Evolutionary conservation across 2,797 vertebrate species (phyloP).

Genomic region (Holocentrus rufus): DNA sequence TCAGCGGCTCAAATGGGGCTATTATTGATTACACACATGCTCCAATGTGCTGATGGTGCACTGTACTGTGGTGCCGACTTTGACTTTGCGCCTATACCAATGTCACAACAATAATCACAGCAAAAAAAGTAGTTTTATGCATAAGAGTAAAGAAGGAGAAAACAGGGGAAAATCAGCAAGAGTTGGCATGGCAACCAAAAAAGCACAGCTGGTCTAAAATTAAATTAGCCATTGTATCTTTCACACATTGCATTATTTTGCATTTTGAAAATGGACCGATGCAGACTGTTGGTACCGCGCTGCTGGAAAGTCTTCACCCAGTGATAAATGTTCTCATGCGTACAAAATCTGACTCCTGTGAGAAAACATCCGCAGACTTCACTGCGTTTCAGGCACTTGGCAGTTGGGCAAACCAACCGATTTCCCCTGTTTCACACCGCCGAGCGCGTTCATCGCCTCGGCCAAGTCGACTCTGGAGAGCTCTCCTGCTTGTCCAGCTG

Average conservation of each 20-base stretch:
- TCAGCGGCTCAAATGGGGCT: neutral
- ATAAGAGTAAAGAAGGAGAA: no score
- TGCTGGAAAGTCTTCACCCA: neutral
- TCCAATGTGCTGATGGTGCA: neutral
- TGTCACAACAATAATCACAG: neutral
- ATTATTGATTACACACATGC: neutral
- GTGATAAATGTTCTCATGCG: constrained; percentile 10
- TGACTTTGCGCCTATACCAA: no score
- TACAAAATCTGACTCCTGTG: constrained; percentile 6
- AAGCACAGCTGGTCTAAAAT: no score
- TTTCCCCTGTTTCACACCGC: constrained; percentile 8
- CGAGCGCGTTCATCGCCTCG: neutral
- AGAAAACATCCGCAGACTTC: neutral
- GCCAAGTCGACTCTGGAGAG: neutral
- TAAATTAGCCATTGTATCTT: neutral
- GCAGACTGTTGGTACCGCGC: neutral
- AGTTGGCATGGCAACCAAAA: neutral
- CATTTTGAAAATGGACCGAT: no score
- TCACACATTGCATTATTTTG: no score
- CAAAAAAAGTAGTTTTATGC: neutral
- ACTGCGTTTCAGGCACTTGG: constrained; percentile 21
- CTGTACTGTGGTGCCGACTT: no score
- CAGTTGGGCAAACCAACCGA: neutral
- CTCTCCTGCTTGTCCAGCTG: constrained; percentile 19
- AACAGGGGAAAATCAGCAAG: neutral